phyloP scores from a whole-genome alignment of 2,888 invertebrate genomes.

The Eremobia ochroleuca region DNA sequence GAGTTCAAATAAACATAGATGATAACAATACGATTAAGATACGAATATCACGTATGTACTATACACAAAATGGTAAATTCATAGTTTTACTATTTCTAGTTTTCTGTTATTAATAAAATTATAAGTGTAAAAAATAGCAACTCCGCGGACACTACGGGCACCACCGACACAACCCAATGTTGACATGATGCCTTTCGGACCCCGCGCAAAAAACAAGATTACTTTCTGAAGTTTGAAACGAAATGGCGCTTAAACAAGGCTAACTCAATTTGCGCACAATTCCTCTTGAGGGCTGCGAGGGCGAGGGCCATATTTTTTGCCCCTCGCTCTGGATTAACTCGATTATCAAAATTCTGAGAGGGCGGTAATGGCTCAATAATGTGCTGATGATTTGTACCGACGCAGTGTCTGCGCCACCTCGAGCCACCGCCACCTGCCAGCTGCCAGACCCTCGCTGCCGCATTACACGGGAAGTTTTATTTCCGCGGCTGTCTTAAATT shows the following conservation, averaged over 20 bases:
- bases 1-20: not conserved
- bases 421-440: not conserved
- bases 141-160: constrained; percentile 1
- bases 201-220: constrained; percentile 74
- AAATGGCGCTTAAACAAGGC: constrained; percentile 77
- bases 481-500: not conserved
- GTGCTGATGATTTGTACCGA: constrained; percentile 68
- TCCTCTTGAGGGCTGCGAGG: constrained; percentile 61
- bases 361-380: constrained; percentile 76
- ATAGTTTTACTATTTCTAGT: not conserved
- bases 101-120: not conserved
- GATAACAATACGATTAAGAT: not conserved
- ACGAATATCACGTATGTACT: not conserved
- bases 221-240: constrained; percentile 78
- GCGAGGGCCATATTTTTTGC: constrained; percentile 70
- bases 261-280: constrained; percentile 81
- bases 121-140: not conserved
- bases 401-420: not conserved
- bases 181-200: constrained; percentile 16
- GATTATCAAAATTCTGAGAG: constrained; percentile 77
- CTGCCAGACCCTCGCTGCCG: not conserved
- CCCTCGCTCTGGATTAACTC: constrained; percentile 73
- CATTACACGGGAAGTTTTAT: not conserved
- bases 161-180: not conserved
- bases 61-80: not conserved